Conservation (phyloP, 2,888 invertebrate genomes). For the Carterocephalus palaemon region DNA sequence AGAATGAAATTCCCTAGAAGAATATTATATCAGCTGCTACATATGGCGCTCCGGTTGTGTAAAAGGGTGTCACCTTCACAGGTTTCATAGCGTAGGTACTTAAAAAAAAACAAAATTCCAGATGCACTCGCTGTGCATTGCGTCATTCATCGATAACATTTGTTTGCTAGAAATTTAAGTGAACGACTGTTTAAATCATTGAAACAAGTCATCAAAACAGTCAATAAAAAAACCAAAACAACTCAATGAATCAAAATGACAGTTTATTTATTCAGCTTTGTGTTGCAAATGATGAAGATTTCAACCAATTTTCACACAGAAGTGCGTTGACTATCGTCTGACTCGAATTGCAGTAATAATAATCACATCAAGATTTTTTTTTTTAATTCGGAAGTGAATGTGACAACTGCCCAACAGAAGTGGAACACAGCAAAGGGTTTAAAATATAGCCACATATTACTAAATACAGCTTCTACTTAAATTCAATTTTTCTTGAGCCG, state of each 20-base stretch:
- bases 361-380: too few species aligned
- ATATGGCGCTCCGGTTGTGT: constrained; percentile 29
- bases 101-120: constrained; percentile 30
- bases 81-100: constrained; percentile 28
- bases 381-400: too few species aligned
- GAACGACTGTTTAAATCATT: constrained; percentile 33
- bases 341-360: too few species aligned
- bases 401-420: too few species aligned
- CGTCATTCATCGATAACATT: constrained; percentile 30
- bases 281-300: constrained; percentile 32
- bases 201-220: constrained; percentile 32
- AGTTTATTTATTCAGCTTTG: constrained; percentile 34
- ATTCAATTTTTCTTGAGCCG: too few species aligned
- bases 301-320: constrained; percentile 29
- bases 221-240: constrained; percentile 30
- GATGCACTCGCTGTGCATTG: constrained; percentile 25
- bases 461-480: too few species aligned
- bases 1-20: constrained; percentile 31
- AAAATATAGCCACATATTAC: too few species aligned
- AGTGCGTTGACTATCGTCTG: constrained; percentile 31
- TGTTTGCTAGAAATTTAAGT: constrained; percentile 32
- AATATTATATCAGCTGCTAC: constrained; percentile 31
- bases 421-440: too few species aligned
- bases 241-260: constrained; percentile 29
- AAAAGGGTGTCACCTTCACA: constrained; percentile 31